Evolutionary conservation across 2,797 vertebrate species (phyloP).

Genomic region (Scyliorhinus canicula): DNA sequence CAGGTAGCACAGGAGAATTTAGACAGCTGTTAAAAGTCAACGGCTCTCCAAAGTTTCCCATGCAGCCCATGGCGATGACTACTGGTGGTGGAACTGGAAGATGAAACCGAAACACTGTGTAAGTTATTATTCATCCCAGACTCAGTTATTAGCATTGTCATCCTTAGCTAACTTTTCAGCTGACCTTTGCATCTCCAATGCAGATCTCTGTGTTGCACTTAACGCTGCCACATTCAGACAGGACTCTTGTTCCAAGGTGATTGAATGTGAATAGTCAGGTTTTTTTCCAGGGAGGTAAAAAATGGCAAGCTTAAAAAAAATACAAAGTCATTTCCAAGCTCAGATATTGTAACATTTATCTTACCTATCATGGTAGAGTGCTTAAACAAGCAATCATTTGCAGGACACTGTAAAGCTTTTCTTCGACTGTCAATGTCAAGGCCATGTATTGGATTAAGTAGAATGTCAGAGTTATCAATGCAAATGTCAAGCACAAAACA

Average conservation of each 20-base stretch:
- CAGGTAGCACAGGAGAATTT: too few species aligned
- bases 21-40: too few species aligned
- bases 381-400: conserved; percentile 30
- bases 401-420: conserved; percentile 17
- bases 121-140: neutral
- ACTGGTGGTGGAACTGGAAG: too few species aligned
- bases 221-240: neutral
- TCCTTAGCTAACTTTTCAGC: neutral
- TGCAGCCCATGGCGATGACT: too few species aligned
- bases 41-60: too few species aligned
- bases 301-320: neutral
- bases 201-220: neutral
- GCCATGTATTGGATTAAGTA: conserved; percentile 23
- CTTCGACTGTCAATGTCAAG: conserved; percentile 8
- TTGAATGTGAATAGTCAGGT: neutral
- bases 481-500: conserved; percentile 17
- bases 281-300: neutral
- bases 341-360: conserved; percentile 21
- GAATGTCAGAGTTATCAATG: conserved; percentile 30
- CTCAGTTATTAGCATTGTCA: neutral
- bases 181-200: neutral
- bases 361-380: conserved; percentile 7
- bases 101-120: neutral
- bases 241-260: neutral
- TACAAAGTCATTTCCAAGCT: neutral